Percentiles rank a stretch among this genome's conserved stretches.
phyloP scores from a whole-genome alignment of 2,888 invertebrate genomes.

The Callinectes sapidus region DNA sequence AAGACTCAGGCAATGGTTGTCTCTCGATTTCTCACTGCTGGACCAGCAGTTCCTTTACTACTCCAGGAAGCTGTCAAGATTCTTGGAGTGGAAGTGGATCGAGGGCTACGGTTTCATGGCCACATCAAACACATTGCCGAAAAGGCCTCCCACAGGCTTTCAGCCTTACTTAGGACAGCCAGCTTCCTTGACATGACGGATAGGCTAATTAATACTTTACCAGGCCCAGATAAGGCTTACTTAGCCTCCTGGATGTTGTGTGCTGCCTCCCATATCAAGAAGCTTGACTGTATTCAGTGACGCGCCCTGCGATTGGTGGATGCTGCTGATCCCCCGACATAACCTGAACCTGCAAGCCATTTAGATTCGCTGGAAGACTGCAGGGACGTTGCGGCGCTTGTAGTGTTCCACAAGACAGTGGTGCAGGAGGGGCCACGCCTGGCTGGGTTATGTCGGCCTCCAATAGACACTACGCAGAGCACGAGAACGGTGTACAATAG shows the following conservation, averaged over 20 bases:
- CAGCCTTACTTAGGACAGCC: not conserved
- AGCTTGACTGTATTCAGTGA: not conserved
- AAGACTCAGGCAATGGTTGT: no score
- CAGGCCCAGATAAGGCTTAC: not conserved
- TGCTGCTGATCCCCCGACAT: no score
- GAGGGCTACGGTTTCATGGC: not conserved
- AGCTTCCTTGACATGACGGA: not conserved
- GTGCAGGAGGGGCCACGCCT: not conserved
- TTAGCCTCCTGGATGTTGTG: constrained; percentile 34
- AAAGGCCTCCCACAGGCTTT: constrained; percentile 16
- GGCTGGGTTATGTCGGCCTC: not conserved
- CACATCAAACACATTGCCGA: constrained; percentile 17
- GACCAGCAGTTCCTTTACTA: not conserved
- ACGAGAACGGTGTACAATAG: not conserved
- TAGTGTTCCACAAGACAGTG: constrained; percentile 9
- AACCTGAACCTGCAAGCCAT: not conserved
- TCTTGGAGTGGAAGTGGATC: no score
- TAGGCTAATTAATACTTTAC: not conserved
- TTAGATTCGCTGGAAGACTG: not conserved
- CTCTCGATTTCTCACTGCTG: no score
- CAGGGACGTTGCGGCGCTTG: not conserved
- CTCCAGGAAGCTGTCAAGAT: not conserved
- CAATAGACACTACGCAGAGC: no score
- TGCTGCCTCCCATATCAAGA: not conserved
- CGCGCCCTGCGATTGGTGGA: no score